These are phyloP conservation scores for Pipistrellus pipistrellus DNA, from an alignment of 2,797 vertebrate species.

Conservation along the genomic window DNA sequence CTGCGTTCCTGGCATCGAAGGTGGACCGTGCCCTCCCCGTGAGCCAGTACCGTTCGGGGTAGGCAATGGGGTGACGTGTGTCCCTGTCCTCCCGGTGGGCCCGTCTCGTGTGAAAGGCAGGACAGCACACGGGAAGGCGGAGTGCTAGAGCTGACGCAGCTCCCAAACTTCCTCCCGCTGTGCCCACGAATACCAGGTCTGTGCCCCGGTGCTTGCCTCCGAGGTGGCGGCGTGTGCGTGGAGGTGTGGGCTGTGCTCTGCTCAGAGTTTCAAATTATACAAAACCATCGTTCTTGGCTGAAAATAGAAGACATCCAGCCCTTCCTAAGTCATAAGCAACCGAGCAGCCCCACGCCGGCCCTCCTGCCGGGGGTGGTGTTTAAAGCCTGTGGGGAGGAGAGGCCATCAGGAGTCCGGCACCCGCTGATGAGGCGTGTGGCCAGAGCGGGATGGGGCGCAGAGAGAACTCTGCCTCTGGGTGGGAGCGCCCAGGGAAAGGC, in stretches of 20 bases:
- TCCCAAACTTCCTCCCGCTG: background rate
- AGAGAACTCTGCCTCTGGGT: accelerated
- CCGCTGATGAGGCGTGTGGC: background rate
- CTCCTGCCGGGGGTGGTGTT: too few relatives aligned
- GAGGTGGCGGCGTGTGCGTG: background rate
- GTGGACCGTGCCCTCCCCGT: accelerated
- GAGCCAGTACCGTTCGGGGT: accelerated
- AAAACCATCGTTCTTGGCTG: background rate
- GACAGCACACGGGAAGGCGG: background rate
- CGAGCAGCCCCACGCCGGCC: too few relatives aligned
- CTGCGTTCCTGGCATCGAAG: background rate
- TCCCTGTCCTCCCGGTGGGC: background rate
- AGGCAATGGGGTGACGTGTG: background rate
- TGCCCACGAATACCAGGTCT: background rate
- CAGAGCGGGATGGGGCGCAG: background rate
- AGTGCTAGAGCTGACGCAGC: background rate
- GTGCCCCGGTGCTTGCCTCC: background rate
- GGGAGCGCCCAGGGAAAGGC: background rate
- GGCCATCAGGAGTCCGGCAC: background rate
- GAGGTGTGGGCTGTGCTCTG: background rate
- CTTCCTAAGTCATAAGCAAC: background rate
- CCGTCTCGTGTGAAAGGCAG: background rate
- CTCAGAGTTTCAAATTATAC: background rate
- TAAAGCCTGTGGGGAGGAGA: background rate
- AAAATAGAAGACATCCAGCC: background rate